Evolutionary conservation across 2,797 vertebrate genomes (phyloP), one percentile per base, ranked within the genome.

Genomic region (Chrosomus eos): DNA sequence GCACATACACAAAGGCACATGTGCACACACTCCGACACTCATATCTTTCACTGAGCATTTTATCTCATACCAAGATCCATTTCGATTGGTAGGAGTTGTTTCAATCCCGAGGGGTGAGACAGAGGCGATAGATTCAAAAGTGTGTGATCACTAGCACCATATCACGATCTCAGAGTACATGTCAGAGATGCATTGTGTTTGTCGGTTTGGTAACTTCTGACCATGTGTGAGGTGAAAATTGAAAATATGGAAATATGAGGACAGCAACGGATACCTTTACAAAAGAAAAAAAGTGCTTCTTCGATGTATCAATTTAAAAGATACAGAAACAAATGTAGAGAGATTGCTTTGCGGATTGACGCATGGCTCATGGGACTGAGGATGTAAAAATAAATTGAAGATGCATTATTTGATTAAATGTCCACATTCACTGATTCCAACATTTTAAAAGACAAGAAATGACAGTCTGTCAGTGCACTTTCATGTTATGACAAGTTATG

Each of bases 241-340:
- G 82, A 87, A 90, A 90, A 91, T 90, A 91, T 91, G 90, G 84
- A 90, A 91, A 90, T 90, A 21, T 80, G 28, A 80, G 80, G 72
- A 73, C 43, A 73, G 58, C 82, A 86, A 84, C 11, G 31, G 33
- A 84, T 66, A 81, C 43, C 26, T 55, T 72, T 28, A 55, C 18
- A 87, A 84, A 84, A 58, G 31, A 67, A 84, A 84, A 66, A 40
- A 67, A 70, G 36, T 43, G 40, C 33, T 70, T 4, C 55, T 62
- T n/a, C 5, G 16, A 84, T 60, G 68, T 68, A 84, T 72, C 72
- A 80, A 84, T 82, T 79, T 78, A 66, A 74, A 79, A 85, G 6
- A 76, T 18, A 60, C 38, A 80, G 66, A 70, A 82, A 75, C 11
- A n/a, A 23, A 28, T 81, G 51, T 36, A 45, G 53, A 72, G 3